Evolutionary conservation across 2,113 vertebrate genomes (phyloP).

Genomic region (Camelus bactrianus): DNA sequence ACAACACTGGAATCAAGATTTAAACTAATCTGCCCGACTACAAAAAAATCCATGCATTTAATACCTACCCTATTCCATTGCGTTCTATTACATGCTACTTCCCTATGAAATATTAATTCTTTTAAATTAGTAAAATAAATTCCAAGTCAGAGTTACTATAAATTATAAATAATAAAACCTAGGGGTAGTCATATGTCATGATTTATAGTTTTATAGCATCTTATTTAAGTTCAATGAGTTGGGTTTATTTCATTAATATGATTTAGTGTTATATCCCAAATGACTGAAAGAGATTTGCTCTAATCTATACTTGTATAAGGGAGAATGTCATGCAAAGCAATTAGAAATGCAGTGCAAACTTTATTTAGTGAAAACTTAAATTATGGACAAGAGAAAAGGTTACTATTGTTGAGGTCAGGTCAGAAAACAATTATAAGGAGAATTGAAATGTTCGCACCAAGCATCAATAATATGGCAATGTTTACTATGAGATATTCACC

Average conservation of each 20-base stretch:
- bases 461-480: conserved; percentile 33
- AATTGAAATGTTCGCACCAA: conserved; percentile 15
- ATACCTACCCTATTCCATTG: not conserved
- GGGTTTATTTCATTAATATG: conserved; percentile 50
- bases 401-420: conserved; percentile 32
- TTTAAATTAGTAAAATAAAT: conserved; percentile 53
- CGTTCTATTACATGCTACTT: not conserved
- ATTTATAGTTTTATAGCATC: not conserved
- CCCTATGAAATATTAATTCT: not conserved
- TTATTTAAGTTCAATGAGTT: conserved; percentile 49
- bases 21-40: not conserved
- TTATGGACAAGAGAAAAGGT: conserved; percentile 27
- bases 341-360: conserved; percentile 44
- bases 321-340: conserved; percentile 18
- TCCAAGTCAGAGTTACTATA: not conserved
- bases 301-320: not conserved
- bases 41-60: not conserved
- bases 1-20: not conserved
- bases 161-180: conserved; percentile 25
- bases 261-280: conserved; percentile 44
- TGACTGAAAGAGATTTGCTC: conserved; percentile 40
- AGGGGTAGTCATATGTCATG: not conserved
- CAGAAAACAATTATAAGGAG: conserved; percentile 2
- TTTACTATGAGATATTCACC: not conserved
- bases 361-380: conserved; percentile 41